These are phyloP conservation scores for Dermolepida albohirtum DNA, from an alignment of 2,888 invertebrate species.

Conservation along the genomic window DNA sequence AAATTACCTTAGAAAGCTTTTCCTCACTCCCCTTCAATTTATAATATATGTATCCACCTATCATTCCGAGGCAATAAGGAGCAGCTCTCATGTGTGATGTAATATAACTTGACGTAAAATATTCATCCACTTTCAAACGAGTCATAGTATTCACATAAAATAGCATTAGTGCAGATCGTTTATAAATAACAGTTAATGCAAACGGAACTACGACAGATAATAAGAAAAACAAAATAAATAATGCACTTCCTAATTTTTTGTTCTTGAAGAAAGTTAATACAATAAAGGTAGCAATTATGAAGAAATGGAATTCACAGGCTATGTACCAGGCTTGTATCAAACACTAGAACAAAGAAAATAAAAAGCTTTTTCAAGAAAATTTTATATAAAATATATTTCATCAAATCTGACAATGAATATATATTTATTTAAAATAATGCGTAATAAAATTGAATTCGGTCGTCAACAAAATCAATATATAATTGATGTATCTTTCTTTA, in stretches of 20 bases:
- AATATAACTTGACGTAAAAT: slow-evolving; percentile 70
- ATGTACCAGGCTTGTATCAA: slow-evolving; percentile 77
- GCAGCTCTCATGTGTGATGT: slow-evolving; percentile 72
- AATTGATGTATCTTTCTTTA: too few relatives aligned
- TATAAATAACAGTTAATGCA: slow-evolving; percentile 66
- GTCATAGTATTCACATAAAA: slow-evolving; percentile 71
- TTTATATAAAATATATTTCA: slow-evolving; percentile 1
- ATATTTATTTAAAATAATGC: too few relatives aligned
- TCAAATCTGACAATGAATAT: neutral
- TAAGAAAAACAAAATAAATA: slow-evolving; percentile 61
- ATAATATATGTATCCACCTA: slow-evolving; percentile 66
- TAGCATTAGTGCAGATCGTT: slow-evolving; percentile 68
- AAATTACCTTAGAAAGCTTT: slow-evolving; percentile 59
- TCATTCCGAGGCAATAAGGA: slow-evolving; percentile 70
- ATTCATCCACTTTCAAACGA: slow-evolving; percentile 67
- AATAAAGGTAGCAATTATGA: slow-evolving; percentile 69
- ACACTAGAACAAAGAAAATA: slow-evolving; percentile 71
- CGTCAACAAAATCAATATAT: too few relatives aligned
- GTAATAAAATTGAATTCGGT: too few relatives aligned
- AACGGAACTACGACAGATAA: slow-evolving; percentile 68
- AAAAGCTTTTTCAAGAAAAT: too few relatives aligned
- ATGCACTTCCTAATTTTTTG: slow-evolving; percentile 63
- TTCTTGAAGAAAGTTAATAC: slow-evolving; percentile 65
- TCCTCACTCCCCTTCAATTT: slow-evolving; percentile 56
- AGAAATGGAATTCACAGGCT: slow-evolving; percentile 78